Percentiles rank a stretch among this genome's conserved stretches.
Conservation (phyloP, 2,113 vertebrate genomes). For the Mirounga angustirostris region DNA sequence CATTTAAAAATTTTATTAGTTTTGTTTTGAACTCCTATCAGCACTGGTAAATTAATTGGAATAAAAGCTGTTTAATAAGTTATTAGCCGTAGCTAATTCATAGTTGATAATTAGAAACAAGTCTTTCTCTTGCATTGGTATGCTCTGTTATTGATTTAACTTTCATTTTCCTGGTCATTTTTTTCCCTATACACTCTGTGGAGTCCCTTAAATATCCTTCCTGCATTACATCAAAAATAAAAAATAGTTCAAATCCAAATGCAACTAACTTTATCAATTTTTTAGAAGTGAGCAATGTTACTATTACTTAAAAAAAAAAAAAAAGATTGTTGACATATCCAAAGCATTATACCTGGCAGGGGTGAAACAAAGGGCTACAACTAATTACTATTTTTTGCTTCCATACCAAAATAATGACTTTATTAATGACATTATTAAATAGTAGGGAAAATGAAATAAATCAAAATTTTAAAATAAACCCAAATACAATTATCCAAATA, state of each 20-base stretch:
- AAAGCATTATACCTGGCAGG: neutral
- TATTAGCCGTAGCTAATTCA: neutral
- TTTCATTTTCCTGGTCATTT: constrained; percentile 25
- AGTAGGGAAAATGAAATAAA: neutral
- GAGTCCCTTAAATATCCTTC: neutral
- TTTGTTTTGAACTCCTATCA: constrained; percentile 17
- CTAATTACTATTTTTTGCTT: neutral
- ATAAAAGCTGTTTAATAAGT: neutral
- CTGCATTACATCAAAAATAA: neutral
- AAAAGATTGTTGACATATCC: neutral
- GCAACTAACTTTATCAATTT: neutral
- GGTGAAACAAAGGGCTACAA: neutral
- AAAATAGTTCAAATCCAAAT: neutral
- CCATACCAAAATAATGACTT: neutral
- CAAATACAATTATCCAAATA: neutral
- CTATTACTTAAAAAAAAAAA: neutral
- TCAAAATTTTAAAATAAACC: constrained; percentile 20
- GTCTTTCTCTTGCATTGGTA: neutral
- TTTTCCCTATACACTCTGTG: neutral
- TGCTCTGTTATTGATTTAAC: constrained; percentile 23
- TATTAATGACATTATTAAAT: neutral
- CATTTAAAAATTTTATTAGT: constrained; percentile 6
- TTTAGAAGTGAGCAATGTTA: neutral
- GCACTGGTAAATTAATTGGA: constrained; percentile 41
- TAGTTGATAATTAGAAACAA: neutral